phyloP scores from a whole-genome alignment of 2,888 invertebrate species.

The Crematogaster levior region DNA sequence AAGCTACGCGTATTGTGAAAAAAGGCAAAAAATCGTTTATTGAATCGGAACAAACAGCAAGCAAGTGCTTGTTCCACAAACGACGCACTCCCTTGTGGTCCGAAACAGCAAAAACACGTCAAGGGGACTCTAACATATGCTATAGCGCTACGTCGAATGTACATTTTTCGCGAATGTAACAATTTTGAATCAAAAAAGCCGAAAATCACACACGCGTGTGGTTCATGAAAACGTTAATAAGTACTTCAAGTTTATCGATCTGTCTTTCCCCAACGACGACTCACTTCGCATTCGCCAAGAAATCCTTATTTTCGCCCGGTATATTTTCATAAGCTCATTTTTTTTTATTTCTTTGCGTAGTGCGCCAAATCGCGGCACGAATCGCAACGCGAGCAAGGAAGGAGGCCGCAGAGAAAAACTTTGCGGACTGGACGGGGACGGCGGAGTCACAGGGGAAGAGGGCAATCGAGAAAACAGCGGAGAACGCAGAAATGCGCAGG shows the following conservation, averaged over 20 bases:
- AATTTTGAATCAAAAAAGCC: neutral
- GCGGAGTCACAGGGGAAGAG: neutral
- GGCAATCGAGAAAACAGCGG: conserved; percentile 18
- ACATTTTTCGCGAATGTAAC: conserved; percentile 4
- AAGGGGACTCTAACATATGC: neutral
- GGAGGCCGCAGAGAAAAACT: conserved; percentile 58
- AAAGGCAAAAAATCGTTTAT: conserved; percentile 1
- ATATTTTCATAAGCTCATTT: conserved; percentile 61
- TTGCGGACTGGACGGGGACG: conserved; percentile 35
- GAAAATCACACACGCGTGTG: neutral
- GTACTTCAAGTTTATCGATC: conserved; percentile 25
- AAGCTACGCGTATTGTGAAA: conserved; percentile 13
- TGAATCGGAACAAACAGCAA: conserved; percentile 31
- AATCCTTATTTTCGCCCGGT: conserved; percentile 43
- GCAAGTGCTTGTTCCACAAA: conserved; percentile 37
- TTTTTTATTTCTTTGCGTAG: conserved; percentile 46
- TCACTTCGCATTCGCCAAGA: conserved; percentile 22
- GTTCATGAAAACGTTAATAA: neutral
- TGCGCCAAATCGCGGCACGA: conserved; percentile 51
- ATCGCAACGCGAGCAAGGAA: conserved; percentile 42
- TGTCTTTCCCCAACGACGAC: conserved; percentile 7
- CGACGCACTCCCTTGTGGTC: conserved; percentile 5
- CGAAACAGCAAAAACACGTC: conserved; percentile 20
- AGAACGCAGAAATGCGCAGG: conserved; percentile 31
- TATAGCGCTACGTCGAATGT: neutral